Evolutionary conservation across 2,113 vertebrate genomes (phyloP).

Genomic region (Leucopsar rothschildi): DNA sequence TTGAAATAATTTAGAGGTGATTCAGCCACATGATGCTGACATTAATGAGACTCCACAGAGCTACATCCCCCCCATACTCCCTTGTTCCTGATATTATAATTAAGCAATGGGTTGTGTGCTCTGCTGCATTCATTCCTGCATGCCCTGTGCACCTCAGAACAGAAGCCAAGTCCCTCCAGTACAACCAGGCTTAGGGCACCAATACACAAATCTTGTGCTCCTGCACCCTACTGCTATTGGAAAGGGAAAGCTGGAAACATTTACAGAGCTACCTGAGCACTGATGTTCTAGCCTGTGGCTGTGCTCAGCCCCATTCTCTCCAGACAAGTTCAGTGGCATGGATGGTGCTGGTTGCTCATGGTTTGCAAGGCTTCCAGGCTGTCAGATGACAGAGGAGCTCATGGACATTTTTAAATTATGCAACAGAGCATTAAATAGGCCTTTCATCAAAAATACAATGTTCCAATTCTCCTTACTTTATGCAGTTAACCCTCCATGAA

Average conservation of each 20-base stretch:
- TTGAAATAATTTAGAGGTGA: background rate
- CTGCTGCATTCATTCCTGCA: background rate
- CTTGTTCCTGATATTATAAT: background rate
- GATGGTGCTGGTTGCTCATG: conserved; percentile 35
- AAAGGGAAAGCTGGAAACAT: background rate
- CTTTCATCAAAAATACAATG: background rate
- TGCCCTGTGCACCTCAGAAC: background rate
- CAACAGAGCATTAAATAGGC: background rate
- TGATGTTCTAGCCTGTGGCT: background rate
- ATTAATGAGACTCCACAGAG: background rate
- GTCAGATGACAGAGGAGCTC: conserved; percentile 7
- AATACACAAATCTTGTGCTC: background rate
- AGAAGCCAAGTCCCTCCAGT: background rate
- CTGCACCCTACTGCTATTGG: background rate
- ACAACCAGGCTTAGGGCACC: background rate
- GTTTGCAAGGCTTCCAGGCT: conserved; percentile 10
- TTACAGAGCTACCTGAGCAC: conserved; percentile 10
- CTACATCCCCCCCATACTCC: background rate
- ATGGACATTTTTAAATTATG: background rate
- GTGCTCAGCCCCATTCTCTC: conserved; percentile 21
- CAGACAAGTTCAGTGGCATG: background rate
- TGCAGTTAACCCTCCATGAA: background rate
- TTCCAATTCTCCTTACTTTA: background rate
- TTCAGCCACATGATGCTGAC: background rate
- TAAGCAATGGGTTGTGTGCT: background rate